phyloP scores from a whole-genome alignment of 2,113 vertebrate species.

The Hipposideros armiger region DNA sequence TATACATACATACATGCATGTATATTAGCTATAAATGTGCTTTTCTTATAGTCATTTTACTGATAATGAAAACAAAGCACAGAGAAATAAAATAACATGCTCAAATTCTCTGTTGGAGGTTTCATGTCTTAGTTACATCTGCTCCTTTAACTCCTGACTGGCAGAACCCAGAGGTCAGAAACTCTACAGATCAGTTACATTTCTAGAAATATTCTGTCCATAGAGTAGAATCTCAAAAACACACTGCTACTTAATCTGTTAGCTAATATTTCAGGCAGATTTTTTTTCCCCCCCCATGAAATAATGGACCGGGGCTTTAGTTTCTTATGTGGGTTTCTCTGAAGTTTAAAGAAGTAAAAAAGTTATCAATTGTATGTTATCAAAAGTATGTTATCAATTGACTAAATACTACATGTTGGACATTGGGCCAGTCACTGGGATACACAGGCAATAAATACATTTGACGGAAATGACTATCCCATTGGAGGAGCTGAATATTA shows the following conservation, averaged over 20 bases:
- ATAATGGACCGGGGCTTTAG: neutral
- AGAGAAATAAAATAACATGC: neutral
- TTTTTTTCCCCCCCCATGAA: neutral
- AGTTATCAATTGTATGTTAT: neutral
- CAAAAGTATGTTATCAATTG: neutral
- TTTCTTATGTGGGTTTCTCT: neutral
- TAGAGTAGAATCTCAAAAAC: neutral
- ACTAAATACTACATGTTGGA: neutral
- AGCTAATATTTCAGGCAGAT: neutral
- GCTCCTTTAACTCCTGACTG: neutral
- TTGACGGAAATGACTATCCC: neutral
- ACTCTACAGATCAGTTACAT: neutral
- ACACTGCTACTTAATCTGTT: neutral
- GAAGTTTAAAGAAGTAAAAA: neutral
- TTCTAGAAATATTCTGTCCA: neutral
- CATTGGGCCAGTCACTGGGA: neutral
- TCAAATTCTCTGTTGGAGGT: neutral
- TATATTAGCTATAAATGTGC: neutral
- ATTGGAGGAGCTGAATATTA: neutral
- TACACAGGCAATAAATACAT: neutral
- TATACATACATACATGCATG: no score
- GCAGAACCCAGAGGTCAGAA: neutral
- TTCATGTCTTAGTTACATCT: neutral
- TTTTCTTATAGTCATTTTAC: conserved; percentile 14
- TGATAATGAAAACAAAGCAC: neutral